Base-by-base conservation (phyloP, 1,140 invertebrate genomes). In the Leptinotarsa defecta region DNA sequence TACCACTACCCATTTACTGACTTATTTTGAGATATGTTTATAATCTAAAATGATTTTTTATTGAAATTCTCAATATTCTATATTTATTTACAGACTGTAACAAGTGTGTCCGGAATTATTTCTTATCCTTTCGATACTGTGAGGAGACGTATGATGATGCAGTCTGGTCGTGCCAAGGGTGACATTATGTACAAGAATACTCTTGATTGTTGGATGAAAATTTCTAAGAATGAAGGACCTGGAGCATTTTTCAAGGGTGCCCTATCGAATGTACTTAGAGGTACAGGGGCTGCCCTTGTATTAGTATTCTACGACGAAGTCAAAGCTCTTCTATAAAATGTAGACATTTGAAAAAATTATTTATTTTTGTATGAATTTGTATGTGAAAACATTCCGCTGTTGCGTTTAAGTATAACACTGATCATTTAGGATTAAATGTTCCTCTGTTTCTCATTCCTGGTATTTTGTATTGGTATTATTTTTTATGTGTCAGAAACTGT, bases 101-200 rank as follows among this genome's bases (percentile, higher is more conserved):
- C 83, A 6, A 82, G 83, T 72, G 73, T 85, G 71, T 83, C 85
- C 24, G 83, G 84, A 78, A 83, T 96, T 76, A 88, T 95, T 61
- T 95, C 94, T 13, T 96, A 96, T 89, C 95, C 95, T 79, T 94
- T 95, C 85, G 95, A 96, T 86, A 96, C 95, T 67, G 94, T 96
- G 71, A 89, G 94, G 87, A 43, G 34, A 43, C 34, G 34, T 11
- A 43, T 43, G 34, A 43, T 43, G 34, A 43, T 43, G 34, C 34
- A 90, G 94, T 92, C 91, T 82, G 92, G 92, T 24, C 88, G 90
- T 76, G 87, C 89, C 49, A 89, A 90, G 81, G 79, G 80, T 27
- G 92, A 94, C 8, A 89, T 91, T 73, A 85, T 91, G 78, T 94
- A 94, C 89, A 93, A 91, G 84, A 92, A 85, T 86, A 94, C 92